A percentile compares a stretch with the other conserved stretches of the same genome.
phyloP scores from a whole-genome alignment of 2,888 invertebrate genomes.

The Diloba caeruleocephala region DNA sequence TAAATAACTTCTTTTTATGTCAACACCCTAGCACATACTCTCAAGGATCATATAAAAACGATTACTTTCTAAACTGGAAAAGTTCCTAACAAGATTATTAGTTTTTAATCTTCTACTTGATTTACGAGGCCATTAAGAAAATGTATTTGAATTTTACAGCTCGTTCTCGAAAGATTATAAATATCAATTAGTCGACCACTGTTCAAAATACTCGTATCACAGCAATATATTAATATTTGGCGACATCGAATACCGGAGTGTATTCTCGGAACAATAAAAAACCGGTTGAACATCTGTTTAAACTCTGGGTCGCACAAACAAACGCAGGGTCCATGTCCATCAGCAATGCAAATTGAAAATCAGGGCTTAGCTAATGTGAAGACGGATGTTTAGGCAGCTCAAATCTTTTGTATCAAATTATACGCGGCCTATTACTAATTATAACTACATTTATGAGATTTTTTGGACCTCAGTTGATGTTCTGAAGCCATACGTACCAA shows the following conservation, averaged over 20 bases:
- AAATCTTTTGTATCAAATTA: constrained; percentile 3
- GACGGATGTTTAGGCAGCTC: constrained; percentile 43
- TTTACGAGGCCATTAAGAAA: not conserved
- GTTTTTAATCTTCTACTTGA: not conserved
- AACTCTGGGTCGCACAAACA: constrained; percentile 49
- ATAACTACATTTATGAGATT: too few relatives aligned
- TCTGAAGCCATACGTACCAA: too few relatives aligned
- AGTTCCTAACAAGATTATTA: constrained; percentile 1
- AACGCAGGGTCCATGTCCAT: too few relatives aligned
- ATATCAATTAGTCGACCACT: not conserved
- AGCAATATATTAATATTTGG: too few relatives aligned
- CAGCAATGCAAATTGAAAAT: constrained; percentile 71
- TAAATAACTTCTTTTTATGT: constrained; percentile 27
- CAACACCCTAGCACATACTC: too few relatives aligned
- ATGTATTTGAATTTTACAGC: constrained; percentile 15
- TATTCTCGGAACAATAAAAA: constrained; percentile 49
- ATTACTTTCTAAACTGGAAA: not conserved
- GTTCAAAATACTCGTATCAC: not conserved
- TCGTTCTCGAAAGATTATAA: not conserved
- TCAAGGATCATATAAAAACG: too few relatives aligned
- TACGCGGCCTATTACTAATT: too few relatives aligned
- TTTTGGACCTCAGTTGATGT: too few relatives aligned
- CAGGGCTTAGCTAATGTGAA: constrained; percentile 53
- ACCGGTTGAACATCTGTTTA: constrained; percentile 61
- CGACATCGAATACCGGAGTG: constrained; percentile 29